Evolutionary conservation across 2,797 vertebrate species (phyloP).

Genomic region (Mionectes olivaceus): DNA sequence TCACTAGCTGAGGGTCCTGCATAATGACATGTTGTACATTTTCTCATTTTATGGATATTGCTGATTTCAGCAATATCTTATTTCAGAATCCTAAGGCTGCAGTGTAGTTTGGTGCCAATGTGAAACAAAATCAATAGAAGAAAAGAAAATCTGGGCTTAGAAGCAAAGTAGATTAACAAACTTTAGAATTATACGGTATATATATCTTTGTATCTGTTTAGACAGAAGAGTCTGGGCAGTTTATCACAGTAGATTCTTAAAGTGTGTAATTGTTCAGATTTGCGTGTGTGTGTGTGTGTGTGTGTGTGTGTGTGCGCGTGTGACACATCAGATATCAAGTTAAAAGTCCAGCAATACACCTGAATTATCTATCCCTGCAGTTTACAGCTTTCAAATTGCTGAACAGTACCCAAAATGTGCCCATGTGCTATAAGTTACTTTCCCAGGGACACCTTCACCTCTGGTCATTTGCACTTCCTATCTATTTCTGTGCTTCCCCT

Average conservation of each 20-base stretch:
- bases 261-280: neutral
- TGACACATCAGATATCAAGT: neutral
- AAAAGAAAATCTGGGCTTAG: neutral
- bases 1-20: neutral
- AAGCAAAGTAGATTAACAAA: neutral
- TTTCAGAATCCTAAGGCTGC: neutral
- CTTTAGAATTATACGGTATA: neutral
- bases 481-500: neutral
- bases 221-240: neutral
- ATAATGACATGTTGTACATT: neutral
- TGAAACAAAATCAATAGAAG: neutral
- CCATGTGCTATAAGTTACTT: neutral
- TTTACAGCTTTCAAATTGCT: neutral
- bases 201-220: neutral
- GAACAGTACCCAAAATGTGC: accelerated
- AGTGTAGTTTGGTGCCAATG: neutral
- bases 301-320: too few relatives aligned
- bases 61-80: neutral
- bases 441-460: neutral
- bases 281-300: neutral
- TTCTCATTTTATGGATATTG: neutral
- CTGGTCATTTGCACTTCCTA: neutral
- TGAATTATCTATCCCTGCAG: neutral
- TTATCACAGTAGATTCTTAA: neutral
- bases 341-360: neutral